These are phyloP conservation scores for Metridium senile DNA, from an alignment of 92 coral and sea anemone species.

Conservation along the genomic window DNA sequence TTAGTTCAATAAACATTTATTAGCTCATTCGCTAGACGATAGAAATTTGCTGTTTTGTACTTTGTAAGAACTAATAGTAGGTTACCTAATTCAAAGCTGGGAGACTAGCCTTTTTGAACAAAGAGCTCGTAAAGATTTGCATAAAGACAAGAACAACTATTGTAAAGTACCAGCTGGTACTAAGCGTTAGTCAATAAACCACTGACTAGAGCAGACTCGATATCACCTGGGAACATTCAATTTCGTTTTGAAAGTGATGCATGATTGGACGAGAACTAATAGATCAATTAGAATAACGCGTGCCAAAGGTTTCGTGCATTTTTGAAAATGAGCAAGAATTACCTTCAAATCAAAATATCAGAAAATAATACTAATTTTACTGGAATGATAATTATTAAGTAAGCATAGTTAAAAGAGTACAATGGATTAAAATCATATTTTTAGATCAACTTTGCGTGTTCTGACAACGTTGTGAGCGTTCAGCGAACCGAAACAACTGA, in stretches of 20 bases:
- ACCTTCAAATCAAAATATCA: background rate
- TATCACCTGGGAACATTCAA: conserved; percentile 84
- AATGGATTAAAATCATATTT: no score
- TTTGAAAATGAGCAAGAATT: conserved; percentile 21
- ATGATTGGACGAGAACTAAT: conserved; percentile 76
- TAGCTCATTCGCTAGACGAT: no score
- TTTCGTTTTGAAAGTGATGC: conserved; percentile 24
- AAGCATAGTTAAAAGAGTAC: no score
- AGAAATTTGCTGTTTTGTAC: no score
- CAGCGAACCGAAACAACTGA: background rate
- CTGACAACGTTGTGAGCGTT: background rate
- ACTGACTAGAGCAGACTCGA: conserved; percentile 51
- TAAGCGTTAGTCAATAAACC: conserved; percentile 69
- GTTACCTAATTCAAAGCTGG: conserved; percentile 7
- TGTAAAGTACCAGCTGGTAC: conserved; percentile 72
- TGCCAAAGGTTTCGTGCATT: conserved; percentile 57
- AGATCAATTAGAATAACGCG: conserved; percentile 70
- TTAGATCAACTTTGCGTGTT: background rate
- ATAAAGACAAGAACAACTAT: conserved; percentile 60
- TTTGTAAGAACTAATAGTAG: background rate
- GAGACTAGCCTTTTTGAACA: conserved; percentile 53
- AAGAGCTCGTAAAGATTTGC: conserved; percentile 47
- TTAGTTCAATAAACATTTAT: no score
- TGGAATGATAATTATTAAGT: no score
- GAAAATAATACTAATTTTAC: background rate